These are phyloP conservation scores for Philhelius pedissequus DNA, from an alignment of 2,888 invertebrate species.

Conservation along the genomic window DNA sequence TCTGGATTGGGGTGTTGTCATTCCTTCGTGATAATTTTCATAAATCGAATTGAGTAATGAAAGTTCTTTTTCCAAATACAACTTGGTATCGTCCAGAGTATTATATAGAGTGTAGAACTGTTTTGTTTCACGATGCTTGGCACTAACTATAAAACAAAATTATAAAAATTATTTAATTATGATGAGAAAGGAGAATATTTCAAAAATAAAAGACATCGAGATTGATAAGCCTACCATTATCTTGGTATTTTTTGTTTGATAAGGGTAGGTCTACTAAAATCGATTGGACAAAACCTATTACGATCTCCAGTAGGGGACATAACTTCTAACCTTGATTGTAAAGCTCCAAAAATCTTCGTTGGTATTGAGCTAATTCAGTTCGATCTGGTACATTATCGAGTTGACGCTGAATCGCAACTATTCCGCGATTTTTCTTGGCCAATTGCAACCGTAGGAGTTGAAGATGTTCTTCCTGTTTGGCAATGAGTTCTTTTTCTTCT, in stretches of 20 bases:
- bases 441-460: constrained; percentile 83
- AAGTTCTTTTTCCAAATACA: constrained; percentile 95
- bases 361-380: constrained; percentile 96
- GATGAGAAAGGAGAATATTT: too few relatives aligned
- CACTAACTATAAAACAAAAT: constrained; percentile 85
- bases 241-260: too few relatives aligned
- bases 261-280: too few relatives aligned
- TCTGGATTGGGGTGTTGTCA: constrained; percentile 87
- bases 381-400: constrained; percentile 96
- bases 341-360: constrained; percentile 95
- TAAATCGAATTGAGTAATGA: constrained; percentile 92
- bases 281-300: too few relatives aligned
- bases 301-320: too few relatives aligned
- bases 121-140: constrained; percentile 97
- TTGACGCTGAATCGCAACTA: constrained; percentile 89
- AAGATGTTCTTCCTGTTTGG: constrained; percentile 83
- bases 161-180: neutral
- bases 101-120: constrained; percentile 98
- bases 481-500: constrained; percentile 81
- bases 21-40: constrained; percentile 92
- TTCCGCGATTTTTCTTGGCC: constrained; percentile 88
- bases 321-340: constrained; percentile 90
- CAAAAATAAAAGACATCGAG: too few relatives aligned
- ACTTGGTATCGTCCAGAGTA: constrained; percentile 94
- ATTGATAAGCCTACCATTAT: too few relatives aligned